Percentiles rank a stretch among this genome's conserved stretches.
Conservation (phyloP, 2,113 vertebrate genomes). For the Marmota flaviventris region DNA sequence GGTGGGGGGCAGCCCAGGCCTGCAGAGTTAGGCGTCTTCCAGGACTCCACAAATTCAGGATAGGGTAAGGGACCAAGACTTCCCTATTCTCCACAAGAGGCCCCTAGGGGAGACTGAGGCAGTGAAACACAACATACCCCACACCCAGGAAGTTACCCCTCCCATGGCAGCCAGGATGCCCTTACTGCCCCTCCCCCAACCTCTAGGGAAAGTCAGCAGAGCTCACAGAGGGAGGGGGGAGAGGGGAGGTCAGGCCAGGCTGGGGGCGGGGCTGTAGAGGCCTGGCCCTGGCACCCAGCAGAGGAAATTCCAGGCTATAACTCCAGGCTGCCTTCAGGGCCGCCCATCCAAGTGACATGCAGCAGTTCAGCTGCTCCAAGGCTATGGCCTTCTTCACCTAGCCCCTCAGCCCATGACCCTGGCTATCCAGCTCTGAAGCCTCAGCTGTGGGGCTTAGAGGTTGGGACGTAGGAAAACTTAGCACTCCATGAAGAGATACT, state of each 20-base stretch:
- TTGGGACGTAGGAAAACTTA: not conserved
- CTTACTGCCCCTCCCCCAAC: slow-evolving; percentile 70
- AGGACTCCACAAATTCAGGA: not conserved
- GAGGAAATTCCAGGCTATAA: slow-evolving; percentile 79
- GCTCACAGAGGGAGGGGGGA: slow-evolving; percentile 2
- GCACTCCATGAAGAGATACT: not conserved
- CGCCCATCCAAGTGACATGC: slow-evolving; percentile 33
- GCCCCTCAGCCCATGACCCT: not conserved
- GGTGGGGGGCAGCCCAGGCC: not conserved
- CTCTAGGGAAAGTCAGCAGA: slow-evolving; percentile 56
- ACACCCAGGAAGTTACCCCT: slow-evolving; percentile 63
- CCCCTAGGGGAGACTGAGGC: not conserved
- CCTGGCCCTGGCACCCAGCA: slow-evolving; percentile 74
- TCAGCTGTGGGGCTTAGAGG: not conserved
- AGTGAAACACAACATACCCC: not conserved
- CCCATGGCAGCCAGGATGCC: slow-evolving; percentile 33
- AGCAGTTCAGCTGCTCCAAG: not conserved
- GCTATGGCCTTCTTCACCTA: not conserved
- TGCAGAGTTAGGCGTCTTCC: not conserved
- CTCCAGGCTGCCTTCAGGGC: slow-evolving; percentile 74
- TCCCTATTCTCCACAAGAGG: not conserved
- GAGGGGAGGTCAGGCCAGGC: slow-evolving; percentile 72
- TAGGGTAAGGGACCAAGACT: not conserved
- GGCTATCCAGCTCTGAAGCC: not conserved
- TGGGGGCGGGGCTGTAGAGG: slow-evolving; percentile 74